Base-by-base conservation (phyloP, 2,888 invertebrate genomes). In the Mechanitis mazaeus region DNA sequence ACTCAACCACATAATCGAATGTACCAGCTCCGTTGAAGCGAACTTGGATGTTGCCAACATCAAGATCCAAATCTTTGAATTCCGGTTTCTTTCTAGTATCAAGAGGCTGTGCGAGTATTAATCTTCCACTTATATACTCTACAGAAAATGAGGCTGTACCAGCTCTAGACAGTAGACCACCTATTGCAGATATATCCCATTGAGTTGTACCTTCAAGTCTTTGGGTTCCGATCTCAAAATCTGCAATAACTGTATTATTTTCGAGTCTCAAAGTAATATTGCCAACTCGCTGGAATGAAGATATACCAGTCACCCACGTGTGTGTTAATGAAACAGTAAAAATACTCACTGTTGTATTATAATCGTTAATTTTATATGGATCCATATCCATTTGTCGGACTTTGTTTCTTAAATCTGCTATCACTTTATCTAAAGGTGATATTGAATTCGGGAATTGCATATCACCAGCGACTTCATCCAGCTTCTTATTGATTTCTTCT, bases 21-120 rank as follows among this genome's bases (percentile, higher is more conserved):
- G 96, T 95, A n/a, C 97, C 96, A 0, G 96, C 94, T 0, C 97
- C 97, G 71, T 96, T 93, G 72, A 95, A 94, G 33, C 96, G 91
- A 28, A 96, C 92, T 81, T 96, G 96, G 69, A 96, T 95, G 76
- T 96, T 96, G 3, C 96, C 96, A 67, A 96, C 80, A 79, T 95
- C 95, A 58, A 97, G 86, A 75, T 96, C 94, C 45, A 97, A 86
- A 69, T 94, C 93, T 71, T 94, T 93, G 53, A 96, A 91, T 66
- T 91, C 84, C 0, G 96, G 94, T 31, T 92, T 92, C 65, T 95
- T 91, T 63, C 95, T 91, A 0, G 95, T 94, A 75, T 97, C 96
- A 69, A 96, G 84, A 0, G 95, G 92, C 80, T 96, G 96, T 61
- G 93, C 94, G 1, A 95, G 73, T 61, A 93, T 91, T 9, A 95